Percentiles rank a stretch among this genome's conserved stretches.
phyloP scores from a whole-genome alignment of 2,888 invertebrate species.

The Drosophila prolongata region DNA sequence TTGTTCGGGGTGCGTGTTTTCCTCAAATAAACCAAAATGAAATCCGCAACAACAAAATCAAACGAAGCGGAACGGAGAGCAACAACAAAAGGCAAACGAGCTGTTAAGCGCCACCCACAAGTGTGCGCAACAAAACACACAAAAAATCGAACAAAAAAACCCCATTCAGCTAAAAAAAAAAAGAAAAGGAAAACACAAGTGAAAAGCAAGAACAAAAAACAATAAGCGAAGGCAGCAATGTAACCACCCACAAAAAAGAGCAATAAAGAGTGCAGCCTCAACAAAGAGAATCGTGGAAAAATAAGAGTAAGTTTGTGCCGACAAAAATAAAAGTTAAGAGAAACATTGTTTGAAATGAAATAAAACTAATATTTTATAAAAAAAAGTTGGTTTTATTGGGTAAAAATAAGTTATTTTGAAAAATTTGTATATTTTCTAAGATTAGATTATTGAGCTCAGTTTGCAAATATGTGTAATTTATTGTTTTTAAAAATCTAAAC shows the following conservation, averaged over 20 bases:
- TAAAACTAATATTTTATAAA: background rate
- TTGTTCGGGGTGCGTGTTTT: conserved; percentile 33
- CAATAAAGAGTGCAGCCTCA: background rate
- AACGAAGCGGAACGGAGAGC: conserved; percentile 25
- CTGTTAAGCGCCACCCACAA: conserved; percentile 61
- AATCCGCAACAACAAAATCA: conserved; percentile 42
- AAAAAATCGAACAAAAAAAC: conserved; percentile 11
- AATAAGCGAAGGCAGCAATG: conserved; percentile 22
- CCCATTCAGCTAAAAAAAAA: conserved; percentile 5
- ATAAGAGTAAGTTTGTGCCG: conserved; percentile 16
- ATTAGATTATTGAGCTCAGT: too few relatives aligned
- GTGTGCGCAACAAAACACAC: conserved; percentile 23
- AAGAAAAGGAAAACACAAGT: conserved; percentile 27
- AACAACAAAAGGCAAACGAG: conserved; percentile 18
- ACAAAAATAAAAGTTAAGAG: conserved; percentile 22
- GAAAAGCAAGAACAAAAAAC: conserved; percentile 25
- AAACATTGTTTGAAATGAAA: too few relatives aligned
- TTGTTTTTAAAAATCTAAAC: too few relatives aligned
- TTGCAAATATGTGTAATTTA: too few relatives aligned
- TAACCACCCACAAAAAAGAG: conserved; percentile 61
- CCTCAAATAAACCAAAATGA: conserved; percentile 49
- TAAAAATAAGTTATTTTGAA: too few relatives aligned
- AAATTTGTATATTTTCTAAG: too few relatives aligned
- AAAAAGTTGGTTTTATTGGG: too few relatives aligned
- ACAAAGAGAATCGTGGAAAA: background rate